A percentile compares a stretch with the other conserved stretches of the same genome.
phyloP scores from a whole-genome alignment of 2,888 invertebrate species.

The Drosophila austrosaltans region DNA sequence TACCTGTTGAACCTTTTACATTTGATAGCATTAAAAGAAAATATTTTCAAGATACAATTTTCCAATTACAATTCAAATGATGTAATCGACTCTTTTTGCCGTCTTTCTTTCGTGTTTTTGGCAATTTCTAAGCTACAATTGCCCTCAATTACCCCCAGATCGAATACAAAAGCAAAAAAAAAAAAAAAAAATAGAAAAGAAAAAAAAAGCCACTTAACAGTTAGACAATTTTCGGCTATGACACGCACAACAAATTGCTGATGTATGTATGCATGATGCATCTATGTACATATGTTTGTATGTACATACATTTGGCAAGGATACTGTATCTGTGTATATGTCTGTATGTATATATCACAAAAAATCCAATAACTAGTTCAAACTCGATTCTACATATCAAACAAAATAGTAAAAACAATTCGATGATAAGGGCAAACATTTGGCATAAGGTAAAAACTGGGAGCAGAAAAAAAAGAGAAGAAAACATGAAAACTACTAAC shows the following conservation, averaged over 20 bases:
- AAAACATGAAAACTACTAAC: slow-evolving; percentile 22
- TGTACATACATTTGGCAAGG: slow-evolving; percentile 18
- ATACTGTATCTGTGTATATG: slow-evolving; percentile 3
- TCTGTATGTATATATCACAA: slow-evolving; percentile 20
- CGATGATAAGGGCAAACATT: slow-evolving; percentile 42
- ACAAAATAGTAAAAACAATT: slow-evolving; percentile 35
- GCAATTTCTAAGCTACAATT: slow-evolving; percentile 38
- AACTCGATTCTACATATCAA: slow-evolving; percentile 18
- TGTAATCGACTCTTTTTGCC: slow-evolving; percentile 41
- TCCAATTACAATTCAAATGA: slow-evolving; percentile 49
- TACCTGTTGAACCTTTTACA: no score
- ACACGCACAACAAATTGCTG: slow-evolving; percentile 42
- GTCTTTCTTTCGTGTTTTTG: slow-evolving; percentile 28
- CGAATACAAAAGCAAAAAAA: neutral
- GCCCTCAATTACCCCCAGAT: slow-evolving; percentile 18
- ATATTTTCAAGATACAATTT: neutral
- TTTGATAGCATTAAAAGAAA: no score
- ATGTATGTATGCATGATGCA: slow-evolving; percentile 24
- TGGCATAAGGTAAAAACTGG: slow-evolving; percentile 37
- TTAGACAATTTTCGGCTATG: slow-evolving; percentile 30
- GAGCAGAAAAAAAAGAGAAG: neutral
- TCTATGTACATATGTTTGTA: slow-evolving; percentile 17
- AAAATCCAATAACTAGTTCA: slow-evolving; percentile 36
- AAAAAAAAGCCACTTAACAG: slow-evolving; percentile 14
- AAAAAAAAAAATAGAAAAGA: neutral